Percentiles rank a stretch among this genome's conserved stretches.
phyloP scores from a whole-genome alignment of 2,797 vertebrate species.

The Alfaro cultratus region DNA sequence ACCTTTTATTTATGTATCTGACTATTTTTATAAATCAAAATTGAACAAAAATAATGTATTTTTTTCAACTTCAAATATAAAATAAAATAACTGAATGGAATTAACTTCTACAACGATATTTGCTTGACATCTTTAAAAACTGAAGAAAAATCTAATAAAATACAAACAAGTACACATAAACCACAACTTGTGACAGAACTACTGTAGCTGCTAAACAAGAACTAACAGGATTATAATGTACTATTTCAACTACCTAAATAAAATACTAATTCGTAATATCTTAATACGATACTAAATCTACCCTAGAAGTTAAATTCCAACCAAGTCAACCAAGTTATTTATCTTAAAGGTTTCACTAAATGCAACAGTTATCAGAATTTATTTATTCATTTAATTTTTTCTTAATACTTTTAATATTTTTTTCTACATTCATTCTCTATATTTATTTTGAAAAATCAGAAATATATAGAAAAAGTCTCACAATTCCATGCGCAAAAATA shows the following conservation, averaged over 20 bases:
- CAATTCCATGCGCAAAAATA: background rate
- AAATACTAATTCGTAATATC: no score
- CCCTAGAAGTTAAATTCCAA: rapidly evolving
- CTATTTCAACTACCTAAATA: background rate
- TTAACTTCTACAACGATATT: background rate
- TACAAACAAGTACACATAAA: background rate
- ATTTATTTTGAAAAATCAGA: background rate
- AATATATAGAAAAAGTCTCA: background rate
- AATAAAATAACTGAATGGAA: background rate
- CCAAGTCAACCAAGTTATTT: conserved; percentile 6
- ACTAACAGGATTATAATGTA: background rate
- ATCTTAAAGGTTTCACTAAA: background rate
- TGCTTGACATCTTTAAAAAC: background rate
- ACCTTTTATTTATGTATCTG: background rate
- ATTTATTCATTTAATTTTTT: background rate
- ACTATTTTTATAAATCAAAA: background rate
- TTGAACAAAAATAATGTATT: background rate
- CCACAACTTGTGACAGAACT: background rate
- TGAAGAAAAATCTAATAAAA: background rate
- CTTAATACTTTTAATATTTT: background rate
- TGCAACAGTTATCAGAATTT: background rate
- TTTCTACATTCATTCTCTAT: background rate
- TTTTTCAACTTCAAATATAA: background rate
- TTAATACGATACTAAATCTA: no score
- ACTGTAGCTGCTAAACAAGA: background rate